Evolutionary conservation across 2,113 vertebrate species (phyloP).

Genomic region (Atrichornis clamosus): DNA sequence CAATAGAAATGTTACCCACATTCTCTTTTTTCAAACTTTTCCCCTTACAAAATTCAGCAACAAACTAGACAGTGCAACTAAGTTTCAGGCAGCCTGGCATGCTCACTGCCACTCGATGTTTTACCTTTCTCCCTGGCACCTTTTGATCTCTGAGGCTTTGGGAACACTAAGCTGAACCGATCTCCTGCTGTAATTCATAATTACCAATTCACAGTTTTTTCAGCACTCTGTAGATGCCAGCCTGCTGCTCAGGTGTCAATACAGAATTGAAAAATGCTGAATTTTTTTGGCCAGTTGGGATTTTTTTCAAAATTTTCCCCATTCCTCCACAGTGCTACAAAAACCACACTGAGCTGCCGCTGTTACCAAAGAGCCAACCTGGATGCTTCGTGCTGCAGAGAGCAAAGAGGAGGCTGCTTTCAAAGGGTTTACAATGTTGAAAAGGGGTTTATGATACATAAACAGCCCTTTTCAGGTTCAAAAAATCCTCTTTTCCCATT

Average conservation of each 20-base stretch:
- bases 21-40: background rate
- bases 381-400: background rate
- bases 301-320: background rate
- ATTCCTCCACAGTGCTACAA: background rate
- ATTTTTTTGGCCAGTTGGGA: slow-evolving; percentile 15
- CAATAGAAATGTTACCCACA: slow-evolving; percentile 19
- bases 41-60: background rate
- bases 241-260: slow-evolving; percentile 8
- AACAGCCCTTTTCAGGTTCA: background rate
- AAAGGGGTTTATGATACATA: background rate
- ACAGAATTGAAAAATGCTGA: background rate
- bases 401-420: background rate
- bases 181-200: slow-evolving; percentile 57
- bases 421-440: background rate
- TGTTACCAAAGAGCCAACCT: background rate
- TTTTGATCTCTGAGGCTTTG: slow-evolving; percentile 66
- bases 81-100: slow-evolving; percentile 68
- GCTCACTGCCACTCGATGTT: slow-evolving; percentile 23
- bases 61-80: slow-evolving; percentile 31
- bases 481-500: background rate
- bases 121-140: slow-evolving; percentile 59
- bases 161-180: slow-evolving; percentile 62
- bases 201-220: slow-evolving; percentile 54
- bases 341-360: background rate
- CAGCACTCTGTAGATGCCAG: background rate